phyloP scores from a whole-genome alignment of 2,797 vertebrate species.

The Crocodylus rhombifer region DNA sequence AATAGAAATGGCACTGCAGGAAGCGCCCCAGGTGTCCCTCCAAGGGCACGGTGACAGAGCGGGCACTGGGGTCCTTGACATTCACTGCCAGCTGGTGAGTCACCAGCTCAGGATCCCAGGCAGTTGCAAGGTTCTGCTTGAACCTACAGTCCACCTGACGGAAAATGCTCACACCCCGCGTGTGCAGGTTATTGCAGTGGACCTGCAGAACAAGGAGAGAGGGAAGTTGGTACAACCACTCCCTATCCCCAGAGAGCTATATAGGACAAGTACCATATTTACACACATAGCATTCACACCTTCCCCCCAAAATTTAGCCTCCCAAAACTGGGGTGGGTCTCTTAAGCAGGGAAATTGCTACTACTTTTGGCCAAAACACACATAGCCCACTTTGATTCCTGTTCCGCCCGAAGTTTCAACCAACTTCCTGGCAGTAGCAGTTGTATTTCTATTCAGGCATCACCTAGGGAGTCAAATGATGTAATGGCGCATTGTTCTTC shows the following conservation, averaged over 20 bases:
- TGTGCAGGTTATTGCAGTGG: slow-evolving; percentile 93
- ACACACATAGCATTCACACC: too few relatives aligned
- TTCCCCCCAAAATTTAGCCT: too few relatives aligned
- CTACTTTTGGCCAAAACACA: too few relatives aligned
- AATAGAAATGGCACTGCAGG: slow-evolving; percentile 90
- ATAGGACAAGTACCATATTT: not conserved
- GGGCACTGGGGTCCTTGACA: slow-evolving; percentile 90
- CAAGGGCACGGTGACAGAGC: slow-evolving; percentile 86
- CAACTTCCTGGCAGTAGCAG: too few relatives aligned
- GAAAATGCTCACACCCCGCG: slow-evolving; percentile 89
- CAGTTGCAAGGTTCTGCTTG: slow-evolving; percentile 83
- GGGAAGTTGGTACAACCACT: not conserved
- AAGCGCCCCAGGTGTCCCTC: slow-evolving; percentile 83
- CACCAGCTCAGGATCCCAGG: slow-evolving; percentile 85
- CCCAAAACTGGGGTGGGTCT: too few relatives aligned
- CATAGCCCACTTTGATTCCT: too few relatives aligned
- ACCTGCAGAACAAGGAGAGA: slow-evolving; percentile 78
- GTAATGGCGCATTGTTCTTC: too few relatives aligned
- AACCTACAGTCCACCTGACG: slow-evolving; percentile 89
- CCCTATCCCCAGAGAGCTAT: not conserved
- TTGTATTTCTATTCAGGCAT: too few relatives aligned
- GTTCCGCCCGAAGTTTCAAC: too few relatives aligned
- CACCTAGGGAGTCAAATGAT: too few relatives aligned
- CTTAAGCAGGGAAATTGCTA: too few relatives aligned
- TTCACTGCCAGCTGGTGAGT: slow-evolving; percentile 84